These are phyloP conservation scores for Zaprionus vittiger DNA, from an alignment of 1,140 invertebrate genomes.

Conservation along the genomic window DNA sequence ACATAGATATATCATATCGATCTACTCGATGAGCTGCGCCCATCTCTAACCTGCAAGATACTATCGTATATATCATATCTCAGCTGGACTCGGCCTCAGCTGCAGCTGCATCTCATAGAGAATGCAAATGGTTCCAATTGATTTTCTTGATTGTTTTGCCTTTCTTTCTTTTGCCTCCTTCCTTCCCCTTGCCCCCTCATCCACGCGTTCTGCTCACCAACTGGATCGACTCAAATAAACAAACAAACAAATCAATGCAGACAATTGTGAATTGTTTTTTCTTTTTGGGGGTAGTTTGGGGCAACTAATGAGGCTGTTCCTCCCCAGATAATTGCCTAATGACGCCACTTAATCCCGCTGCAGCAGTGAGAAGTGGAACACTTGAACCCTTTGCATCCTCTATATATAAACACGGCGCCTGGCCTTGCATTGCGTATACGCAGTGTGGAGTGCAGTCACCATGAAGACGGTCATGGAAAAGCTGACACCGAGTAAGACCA, in stretches of 20 bases:
- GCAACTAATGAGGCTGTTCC: not conserved
- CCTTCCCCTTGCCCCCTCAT: not conserved
- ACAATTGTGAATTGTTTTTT: not conserved
- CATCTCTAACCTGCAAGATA: not conserved
- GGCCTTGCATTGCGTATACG: not conserved
- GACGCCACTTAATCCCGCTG: not conserved
- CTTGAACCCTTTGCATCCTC: not conserved
- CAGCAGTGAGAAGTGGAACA: not conserved
- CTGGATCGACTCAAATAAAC: not conserved
- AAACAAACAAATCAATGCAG: not conserved
- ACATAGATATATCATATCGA: constrained; percentile 5
- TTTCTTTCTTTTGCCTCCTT: not conserved
- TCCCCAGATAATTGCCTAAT: not conserved
- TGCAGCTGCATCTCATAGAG: constrained; percentile 12
- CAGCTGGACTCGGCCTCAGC: not conserved
- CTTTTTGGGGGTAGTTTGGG: not conserved
- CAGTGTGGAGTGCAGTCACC: not conserved
- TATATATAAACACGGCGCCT: not conserved
- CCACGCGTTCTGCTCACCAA: not conserved
- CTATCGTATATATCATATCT: not conserved
- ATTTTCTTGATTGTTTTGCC: not conserved
- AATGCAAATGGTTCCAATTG: constrained; percentile 17
- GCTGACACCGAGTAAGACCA: not conserved
- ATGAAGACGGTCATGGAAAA: not conserved
- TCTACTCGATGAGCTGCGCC: not conserved